Evolutionary conservation across 2,888 invertebrate species (phyloP), one percentile per base, ranked within the genome.

Genomic region (Andrena hattorfiana): DNA sequence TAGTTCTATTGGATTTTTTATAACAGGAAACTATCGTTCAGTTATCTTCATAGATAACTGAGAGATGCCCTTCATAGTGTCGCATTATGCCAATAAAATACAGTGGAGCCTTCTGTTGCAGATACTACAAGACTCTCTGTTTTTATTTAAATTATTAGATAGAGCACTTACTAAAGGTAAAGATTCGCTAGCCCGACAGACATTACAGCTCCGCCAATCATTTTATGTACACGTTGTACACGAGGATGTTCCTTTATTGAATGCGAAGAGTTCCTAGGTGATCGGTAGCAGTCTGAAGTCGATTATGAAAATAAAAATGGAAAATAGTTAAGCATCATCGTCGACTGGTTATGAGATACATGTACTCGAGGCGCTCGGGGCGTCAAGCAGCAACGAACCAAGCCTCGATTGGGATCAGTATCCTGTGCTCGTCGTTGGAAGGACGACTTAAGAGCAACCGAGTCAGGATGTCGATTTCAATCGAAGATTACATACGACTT

Each of bases 401-500:
- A 70, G 73, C 35, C 64, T 67, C 68, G 84, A 84, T 82, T 78
- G 78, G 71, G 60, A 84, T 82, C 83, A 56, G 77, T 69, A 82
- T 82, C 68, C 78, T 62, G 56, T 59, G n/a, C 70, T 68, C 42
- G 28, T 79, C 72, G 76, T 35, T 77, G 64, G 70, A 59, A 72
- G 60, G 63, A 70, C 69, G 72, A 69, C 64, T 74, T 59, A 51
- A 74, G 70, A 83, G 63, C 66, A 70, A 51, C 68, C 60, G 35
- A 62, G 77, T 51, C 77, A 67, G 81, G 68, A 81, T 72, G 76
- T 72, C 78, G 85, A 85, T 80, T 85, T 72, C 78, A 77, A 85
- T 85, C 85, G 64, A 69, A 80, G 85, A 85, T 85, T 85, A 76
- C 83, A 76, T 59, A 72, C 73, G 83, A 73, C 72, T 85, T 85